Evolutionary conservation across 2,888 invertebrate genomes (phyloP), one percentile per base, ranked within the genome.

Genomic region (Epicampocera succincta): DNA sequence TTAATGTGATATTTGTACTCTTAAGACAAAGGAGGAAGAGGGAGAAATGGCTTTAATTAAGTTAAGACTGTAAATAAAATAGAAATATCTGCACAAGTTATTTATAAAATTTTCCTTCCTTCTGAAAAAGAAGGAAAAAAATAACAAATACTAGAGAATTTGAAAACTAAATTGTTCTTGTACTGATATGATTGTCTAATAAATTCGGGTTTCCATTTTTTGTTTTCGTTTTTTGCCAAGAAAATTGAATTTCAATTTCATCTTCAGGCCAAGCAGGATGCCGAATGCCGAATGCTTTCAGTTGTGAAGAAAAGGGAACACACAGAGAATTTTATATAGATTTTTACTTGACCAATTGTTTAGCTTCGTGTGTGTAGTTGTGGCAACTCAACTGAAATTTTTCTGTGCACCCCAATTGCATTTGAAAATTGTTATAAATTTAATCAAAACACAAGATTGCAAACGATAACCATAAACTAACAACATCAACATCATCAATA

Each of bases 401-500:
- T 52, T 68, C 15, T 44, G 1, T 66, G 52, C 15, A 44, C 61
- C 44, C 61, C 58, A 71, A 77, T 52, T 74, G 69, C 77, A 74
- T 69, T 56, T 81, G 81, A 66, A 78, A 78, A 66, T 63, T 74
- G 68, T 81, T 82, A 63, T 78, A 82, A 82, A 82, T 77, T 74
- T 82, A 69, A 78, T 78, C 82, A 82, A 69, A 78, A 75, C 71
- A 78, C 63, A 82, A 71, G 77, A 78, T 74, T 69, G 77, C 77
- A 50, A 74, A 66, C 72, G 69, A 76, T 69, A 69, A 60, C 15
- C 46, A 69, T 75, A 75, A 66, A 75, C 48, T 69, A 76, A 75
- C 56, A 76, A 52, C 66, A 76, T 44, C 68, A 76, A 61, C 60
- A 76, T 46, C 73, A 73, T 63, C 73, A 72, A 72, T 54, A 65